Percentiles rank a stretch among this genome's conserved stretches.
These are phyloP conservation scores for Mactra quadrangularis DNA, from an alignment of 1,140 invertebrate genomes.

Conservation along the genomic window DNA sequence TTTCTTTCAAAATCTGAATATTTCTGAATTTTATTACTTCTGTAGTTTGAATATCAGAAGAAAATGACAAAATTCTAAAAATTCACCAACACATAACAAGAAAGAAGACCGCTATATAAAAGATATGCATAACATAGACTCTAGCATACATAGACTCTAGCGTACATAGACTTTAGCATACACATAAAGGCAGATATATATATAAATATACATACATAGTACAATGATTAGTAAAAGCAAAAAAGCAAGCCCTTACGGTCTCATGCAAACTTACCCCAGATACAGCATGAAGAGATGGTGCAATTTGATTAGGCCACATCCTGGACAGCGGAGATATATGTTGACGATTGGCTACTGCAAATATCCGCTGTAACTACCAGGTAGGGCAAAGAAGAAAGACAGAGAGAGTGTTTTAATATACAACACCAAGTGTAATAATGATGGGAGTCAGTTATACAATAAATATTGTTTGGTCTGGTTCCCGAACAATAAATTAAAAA, in stretches of 20 bases:
- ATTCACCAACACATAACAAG: too few relatives aligned
- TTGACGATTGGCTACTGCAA: constrained; percentile 68
- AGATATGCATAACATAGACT: too few relatives aligned
- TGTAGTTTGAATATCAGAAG: too few relatives aligned
- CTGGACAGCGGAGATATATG: constrained; percentile 48
- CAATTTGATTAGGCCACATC: constrained; percentile 40
- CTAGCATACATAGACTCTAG: too few relatives aligned
- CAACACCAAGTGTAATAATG: constrained; percentile 39
- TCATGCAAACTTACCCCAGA: constrained; percentile 36
- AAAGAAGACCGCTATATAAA: too few relatives aligned
- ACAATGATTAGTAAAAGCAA: too few relatives aligned
- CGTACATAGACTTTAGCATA: too few relatives aligned
- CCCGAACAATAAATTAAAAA: not conserved
- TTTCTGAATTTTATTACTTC: too few relatives aligned
- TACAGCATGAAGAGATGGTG: constrained; percentile 31
- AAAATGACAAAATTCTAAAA: too few relatives aligned
- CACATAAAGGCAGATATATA: too few relatives aligned
- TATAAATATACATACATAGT: too few relatives aligned
- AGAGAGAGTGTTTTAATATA: constrained; percentile 35
- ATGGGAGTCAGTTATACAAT: constrained; percentile 37
- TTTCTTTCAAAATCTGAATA: too few relatives aligned
- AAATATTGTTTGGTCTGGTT: constrained; percentile 9
- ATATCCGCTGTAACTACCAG: constrained; percentile 74
- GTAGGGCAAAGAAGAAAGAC: constrained; percentile 60
- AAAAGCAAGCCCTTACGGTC: not conserved